Evolutionary conservation across 2,797 vertebrate species (phyloP), one percentile per base, ranked within the genome.

Genomic region (Chelon labrosus): DNA sequence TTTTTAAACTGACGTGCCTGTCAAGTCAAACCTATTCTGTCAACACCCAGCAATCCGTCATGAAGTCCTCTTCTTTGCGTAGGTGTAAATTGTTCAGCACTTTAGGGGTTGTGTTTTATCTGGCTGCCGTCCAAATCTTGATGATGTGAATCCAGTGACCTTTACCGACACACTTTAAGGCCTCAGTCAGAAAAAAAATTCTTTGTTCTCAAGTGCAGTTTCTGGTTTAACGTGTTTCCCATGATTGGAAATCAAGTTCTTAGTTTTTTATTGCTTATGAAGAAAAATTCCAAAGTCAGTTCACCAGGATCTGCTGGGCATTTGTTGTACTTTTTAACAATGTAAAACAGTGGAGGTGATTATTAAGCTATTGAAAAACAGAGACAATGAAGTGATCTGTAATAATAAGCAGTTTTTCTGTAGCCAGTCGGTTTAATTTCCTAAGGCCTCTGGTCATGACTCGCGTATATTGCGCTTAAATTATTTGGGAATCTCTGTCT

Each of bases 1-100:
- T 65, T 73, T 54, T 49, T 47, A 39, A 35, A 35, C 14, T 13
- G 27, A 58, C 10, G 11, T 9, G 22, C 6, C 57, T 60, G 83
- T 83, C 78, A 89, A 88, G 65, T 65, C 52, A 74, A 80, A 83
- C 70, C 3, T 25, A 46, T 53, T 57, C 73, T 61, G 65, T 85
- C 78, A 82, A 65, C 70, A 83, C 37, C 12, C 17, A 11, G 75
- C 76, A 74, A 82, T 76, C 71, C 57, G 38, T 70, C 53, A 37
- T 5, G 47, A 1, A 19, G 51, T 12, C 35, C 6, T 5, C 41
- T 25, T 25, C 16, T 67, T 19, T 72, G 38, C 58, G 17, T 59
- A 17, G 37, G 73, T 42, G 53, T 16, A 13, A 41, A 10, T 4
- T 35, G 19, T 58, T 27, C 47, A 61, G 39, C 3, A 1, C 14